These are phyloP conservation scores for Drosophila suboccidentalis DNA, from an alignment of 2,888 invertebrate species.

Conservation along the genomic window DNA sequence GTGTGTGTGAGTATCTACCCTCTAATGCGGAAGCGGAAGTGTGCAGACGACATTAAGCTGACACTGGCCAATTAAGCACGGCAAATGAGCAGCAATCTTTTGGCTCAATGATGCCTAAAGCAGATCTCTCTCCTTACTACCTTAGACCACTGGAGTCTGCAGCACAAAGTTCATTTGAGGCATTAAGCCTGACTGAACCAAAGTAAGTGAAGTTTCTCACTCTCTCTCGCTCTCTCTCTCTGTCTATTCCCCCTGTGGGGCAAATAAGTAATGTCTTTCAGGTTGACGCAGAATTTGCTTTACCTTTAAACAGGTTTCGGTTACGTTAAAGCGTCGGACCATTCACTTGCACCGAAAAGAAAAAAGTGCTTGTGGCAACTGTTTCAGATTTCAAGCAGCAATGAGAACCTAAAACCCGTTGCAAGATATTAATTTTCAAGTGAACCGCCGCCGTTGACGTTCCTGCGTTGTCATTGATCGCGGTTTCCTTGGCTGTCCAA, in stretches of 20 bases:
- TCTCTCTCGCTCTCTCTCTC: background rate
- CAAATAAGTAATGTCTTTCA: slow-evolving; percentile 1
- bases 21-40: slow-evolving; percentile 51
- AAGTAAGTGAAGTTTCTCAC: slow-evolving; percentile 33
- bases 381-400: slow-evolving; percentile 50
- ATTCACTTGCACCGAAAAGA: slow-evolving; percentile 41
- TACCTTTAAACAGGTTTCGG: slow-evolving; percentile 7
- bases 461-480: slow-evolving; percentile 35
- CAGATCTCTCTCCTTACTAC: slow-evolving; percentile 27
- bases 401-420: slow-evolving; percentile 37
- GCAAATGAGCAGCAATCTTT: slow-evolving; percentile 79
- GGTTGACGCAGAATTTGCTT: background rate
- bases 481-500: slow-evolving; percentile 54
- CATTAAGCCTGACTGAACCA: slow-evolving; percentile 55
- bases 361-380: slow-evolving; percentile 21
- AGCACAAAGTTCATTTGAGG: slow-evolving; percentile 51
- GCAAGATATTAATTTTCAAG: slow-evolving; percentile 70
- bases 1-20: slow-evolving; percentile 14
- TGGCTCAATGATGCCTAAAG: slow-evolving; percentile 74
- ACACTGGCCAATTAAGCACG: slow-evolving; percentile 76
- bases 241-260: slow-evolving; percentile 1
- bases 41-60: slow-evolving; percentile 73
- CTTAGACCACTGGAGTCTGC: slow-evolving; percentile 31
- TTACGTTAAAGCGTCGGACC: slow-evolving; percentile 28
- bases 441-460: slow-evolving; percentile 25